phyloP scores from a whole-genome alignment of 2,888 invertebrate species.

The Cephonodes hylas region DNA sequence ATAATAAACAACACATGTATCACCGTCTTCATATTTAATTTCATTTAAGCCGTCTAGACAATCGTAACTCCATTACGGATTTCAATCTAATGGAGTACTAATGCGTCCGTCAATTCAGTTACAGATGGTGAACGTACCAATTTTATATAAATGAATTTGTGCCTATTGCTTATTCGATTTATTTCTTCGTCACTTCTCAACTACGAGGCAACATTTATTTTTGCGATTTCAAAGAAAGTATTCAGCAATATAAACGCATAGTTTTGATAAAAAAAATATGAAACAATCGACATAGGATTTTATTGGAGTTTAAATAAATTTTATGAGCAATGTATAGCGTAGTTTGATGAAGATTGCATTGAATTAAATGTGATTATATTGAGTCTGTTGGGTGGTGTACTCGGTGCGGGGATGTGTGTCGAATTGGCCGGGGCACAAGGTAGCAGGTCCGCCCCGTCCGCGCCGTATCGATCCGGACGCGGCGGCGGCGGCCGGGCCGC shows the following conservation, averaged over 20 bases:
- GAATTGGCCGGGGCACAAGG: constrained; percentile 52
- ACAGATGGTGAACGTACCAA: background rate
- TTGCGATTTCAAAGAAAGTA: too few species aligned
- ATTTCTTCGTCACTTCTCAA: background rate
- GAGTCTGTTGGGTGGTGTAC: constrained; percentile 21
- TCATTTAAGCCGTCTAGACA: background rate
- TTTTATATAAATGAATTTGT: background rate
- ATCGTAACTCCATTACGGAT: background rate
- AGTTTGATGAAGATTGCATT: background rate
- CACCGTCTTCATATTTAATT: background rate
- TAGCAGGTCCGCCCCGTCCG: constrained; percentile 45
- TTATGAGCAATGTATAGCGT: background rate
- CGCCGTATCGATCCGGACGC: constrained; percentile 49
- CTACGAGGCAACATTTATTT: background rate
- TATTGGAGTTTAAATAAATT: background rate
- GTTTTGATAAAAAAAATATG: too few species aligned
- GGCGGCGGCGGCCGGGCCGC: constrained; percentile 38
- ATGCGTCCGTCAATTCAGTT: background rate
- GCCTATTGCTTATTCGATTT: background rate
- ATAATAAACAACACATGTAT: background rate
- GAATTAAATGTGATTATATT: background rate
- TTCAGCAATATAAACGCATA: too few species aligned
- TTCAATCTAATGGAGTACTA: background rate
- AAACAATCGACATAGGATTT: background rate
- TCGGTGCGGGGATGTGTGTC: constrained; percentile 40